Evolutionary conservation across 2,888 invertebrate species (phyloP), one percentile per base, ranked within the genome.

Genomic region (Siphonodentalium dalli): DNA sequence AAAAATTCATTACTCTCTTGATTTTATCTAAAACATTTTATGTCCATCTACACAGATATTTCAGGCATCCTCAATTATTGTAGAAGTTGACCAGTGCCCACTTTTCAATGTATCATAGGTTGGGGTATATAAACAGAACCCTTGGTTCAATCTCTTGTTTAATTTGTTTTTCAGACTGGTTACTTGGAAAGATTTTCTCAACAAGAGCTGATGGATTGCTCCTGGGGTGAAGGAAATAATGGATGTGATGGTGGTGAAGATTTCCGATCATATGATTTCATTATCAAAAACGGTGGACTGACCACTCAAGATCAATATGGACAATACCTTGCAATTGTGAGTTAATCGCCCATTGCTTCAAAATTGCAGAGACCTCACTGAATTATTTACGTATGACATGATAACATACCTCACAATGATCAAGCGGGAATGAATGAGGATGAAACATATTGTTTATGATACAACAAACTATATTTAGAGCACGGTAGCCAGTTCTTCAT

Each of bases 161-260:
- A 18, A 29, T 18, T 46, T 11, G 29, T 15, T 47, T 46, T 43
- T 13, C 51, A 74, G 75, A 77, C 75, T 66, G 90, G 90, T 0
- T 87, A 90, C 65, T 85, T 93, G 28, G 87, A 91, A 9, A 84
- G 92, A 23, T 86, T 97, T 37, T 95, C 95, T 5, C 93, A 95
- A 75, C 96, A 97, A 85, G 92, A 94, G 21, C 85, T 97, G 46
- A 87, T 97, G 52, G 96, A 97, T 84, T 97, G 97, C 79, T 93
- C 93, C 0, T 97, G 96, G 96, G 92, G 92, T 79, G 93, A 87
- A 81, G 95, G 95, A 24, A 95, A 97, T 82, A 79, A 80, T 61
- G 97, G 94, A 0, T 97, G 96, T 80, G 96, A 97, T 80, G 97
- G 96, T 2, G 96, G 96, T n/a, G 95, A 96, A 83, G 96, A 96